Evolutionary conservation across 2,888 invertebrate species (phyloP).

Genomic region (Amphipyra berbera): DNA sequence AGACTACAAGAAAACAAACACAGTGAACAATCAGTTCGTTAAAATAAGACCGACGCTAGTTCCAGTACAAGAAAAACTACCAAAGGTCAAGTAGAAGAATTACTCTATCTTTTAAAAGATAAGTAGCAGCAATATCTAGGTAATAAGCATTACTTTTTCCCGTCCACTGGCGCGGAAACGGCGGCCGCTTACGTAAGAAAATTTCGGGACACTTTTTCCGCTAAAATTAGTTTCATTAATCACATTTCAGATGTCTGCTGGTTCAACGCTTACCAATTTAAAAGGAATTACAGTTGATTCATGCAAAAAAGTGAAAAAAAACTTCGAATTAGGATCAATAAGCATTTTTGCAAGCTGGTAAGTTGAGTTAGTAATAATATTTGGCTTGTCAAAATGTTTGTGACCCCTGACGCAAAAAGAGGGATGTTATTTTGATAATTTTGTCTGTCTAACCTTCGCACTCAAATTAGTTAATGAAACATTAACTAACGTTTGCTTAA

Average conservation of each 20-base stretch:
- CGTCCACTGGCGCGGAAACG: constrained; percentile 20
- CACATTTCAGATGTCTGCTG: constrained; percentile 51
- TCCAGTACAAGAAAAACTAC: too few relatives aligned
- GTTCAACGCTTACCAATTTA: constrained; percentile 55
- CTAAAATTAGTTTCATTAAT: constrained; percentile 60
- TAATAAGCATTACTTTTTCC: constrained; percentile 39
- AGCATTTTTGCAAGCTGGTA: not conserved
- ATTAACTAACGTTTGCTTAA: too few relatives aligned
- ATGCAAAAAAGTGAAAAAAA: constrained; percentile 31
- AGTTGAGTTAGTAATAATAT: not conserved
- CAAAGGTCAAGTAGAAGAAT: too few relatives aligned
- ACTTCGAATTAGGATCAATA: constrained; percentile 5
- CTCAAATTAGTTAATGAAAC: too few relatives aligned
- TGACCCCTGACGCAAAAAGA: too few relatives aligned
- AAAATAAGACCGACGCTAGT: too few relatives aligned
- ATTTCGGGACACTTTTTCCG: constrained; percentile 44
- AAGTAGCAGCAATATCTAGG: constrained; percentile 34
- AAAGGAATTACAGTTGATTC: constrained; percentile 51
- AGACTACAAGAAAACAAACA: too few relatives aligned
- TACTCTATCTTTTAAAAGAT: constrained; percentile 8
- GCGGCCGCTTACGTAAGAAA: constrained; percentile 27
- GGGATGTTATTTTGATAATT: too few relatives aligned
- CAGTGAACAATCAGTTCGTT: too few relatives aligned
- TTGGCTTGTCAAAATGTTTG: too few relatives aligned
- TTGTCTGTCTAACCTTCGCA: too few relatives aligned